Conservation (phyloP, 2,888 invertebrate genomes). For the Axea sp. region DNA sequence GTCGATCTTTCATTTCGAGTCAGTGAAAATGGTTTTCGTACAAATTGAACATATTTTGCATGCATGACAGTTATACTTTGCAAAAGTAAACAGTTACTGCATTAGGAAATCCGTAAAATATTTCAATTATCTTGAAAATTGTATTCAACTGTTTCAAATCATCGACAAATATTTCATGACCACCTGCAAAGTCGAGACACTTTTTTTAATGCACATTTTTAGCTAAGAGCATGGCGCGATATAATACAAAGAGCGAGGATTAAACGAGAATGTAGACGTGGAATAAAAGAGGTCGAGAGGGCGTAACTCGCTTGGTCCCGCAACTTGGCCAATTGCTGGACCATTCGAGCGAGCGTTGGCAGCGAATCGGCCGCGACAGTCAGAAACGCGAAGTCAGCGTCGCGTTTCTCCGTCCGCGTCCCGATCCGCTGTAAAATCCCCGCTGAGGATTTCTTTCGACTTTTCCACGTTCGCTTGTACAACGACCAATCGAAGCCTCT, state of each 20-base stretch:
- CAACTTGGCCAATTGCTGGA: conserved; percentile 77
- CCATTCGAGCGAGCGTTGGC: conserved; percentile 73
- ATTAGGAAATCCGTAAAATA: too few species aligned
- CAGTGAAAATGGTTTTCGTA: too few species aligned
- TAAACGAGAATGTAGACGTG: conserved; percentile 54
- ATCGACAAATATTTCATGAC: too few species aligned
- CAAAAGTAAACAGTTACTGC: too few species aligned
- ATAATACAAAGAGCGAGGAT: conserved; percentile 56
- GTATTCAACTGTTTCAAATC: too few species aligned
- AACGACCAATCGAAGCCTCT: conserved; percentile 19
- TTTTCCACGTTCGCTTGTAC: conserved; percentile 46
- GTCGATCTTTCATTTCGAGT: too few species aligned
- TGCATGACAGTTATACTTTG: too few species aligned
- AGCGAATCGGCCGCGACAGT: conserved; percentile 70
- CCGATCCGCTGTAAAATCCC: conserved; percentile 69
- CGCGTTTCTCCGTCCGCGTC: conserved; percentile 64
- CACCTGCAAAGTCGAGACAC: conserved; percentile 2
- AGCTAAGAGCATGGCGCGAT: too few species aligned
- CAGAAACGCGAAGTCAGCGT: conserved; percentile 71
- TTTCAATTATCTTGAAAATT: too few species aligned
- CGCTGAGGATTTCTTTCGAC: conserved; percentile 60
- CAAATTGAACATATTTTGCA: too few species aligned
- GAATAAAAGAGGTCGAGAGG: conserved; percentile 54
- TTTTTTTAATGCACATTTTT: too few species aligned
- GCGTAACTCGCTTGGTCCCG: conserved; percentile 71